Conservation (phyloP, 2,797 vertebrate species). For the Pempheris klunzingeri region DNA sequence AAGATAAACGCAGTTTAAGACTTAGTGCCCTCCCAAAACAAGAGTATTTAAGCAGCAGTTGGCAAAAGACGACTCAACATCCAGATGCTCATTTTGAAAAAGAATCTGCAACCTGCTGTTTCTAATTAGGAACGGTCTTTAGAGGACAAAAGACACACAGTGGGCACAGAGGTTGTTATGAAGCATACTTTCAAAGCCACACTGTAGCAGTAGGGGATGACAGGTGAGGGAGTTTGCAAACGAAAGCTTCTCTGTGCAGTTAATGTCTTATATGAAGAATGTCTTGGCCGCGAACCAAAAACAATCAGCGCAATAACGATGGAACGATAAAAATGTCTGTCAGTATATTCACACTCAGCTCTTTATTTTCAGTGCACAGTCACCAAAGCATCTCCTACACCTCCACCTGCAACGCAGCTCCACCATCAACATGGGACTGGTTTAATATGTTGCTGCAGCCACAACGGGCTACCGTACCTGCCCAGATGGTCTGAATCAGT, state of each 20-base stretch:
- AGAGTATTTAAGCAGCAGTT: conserved; percentile 50
- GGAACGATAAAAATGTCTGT: conserved; percentile 25
- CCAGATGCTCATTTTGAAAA: conserved; percentile 55
- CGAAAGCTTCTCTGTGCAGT: conserved; percentile 21
- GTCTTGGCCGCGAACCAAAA: background rate
- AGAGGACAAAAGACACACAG: conserved; percentile 44
- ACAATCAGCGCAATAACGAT: conserved; percentile 11
- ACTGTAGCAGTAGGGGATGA: conserved; percentile 25
- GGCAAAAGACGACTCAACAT: conserved; percentile 36
- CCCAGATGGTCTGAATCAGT: conserved; percentile 72
- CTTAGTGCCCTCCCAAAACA: background rate
- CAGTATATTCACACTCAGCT: conserved; percentile 21
- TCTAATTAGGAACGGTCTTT: conserved; percentile 63
- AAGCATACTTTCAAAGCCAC: conserved; percentile 36
- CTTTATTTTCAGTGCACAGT: conserved; percentile 14
- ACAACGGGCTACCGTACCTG: conserved; percentile 45
- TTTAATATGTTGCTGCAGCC: conserved; percentile 11
- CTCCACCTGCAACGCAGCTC: conserved; percentile 18
- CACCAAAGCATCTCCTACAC: background rate
- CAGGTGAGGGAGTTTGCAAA: background rate
- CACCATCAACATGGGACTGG: conserved; percentile 7
- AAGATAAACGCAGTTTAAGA: background rate
- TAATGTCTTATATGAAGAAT: conserved; percentile 12
- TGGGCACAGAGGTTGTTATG: conserved; percentile 27
- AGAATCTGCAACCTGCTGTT: conserved; percentile 68